Evolutionary conservation across 2,888 invertebrate species (phyloP).

Genomic region (Himalopsyche japonica): DNA sequence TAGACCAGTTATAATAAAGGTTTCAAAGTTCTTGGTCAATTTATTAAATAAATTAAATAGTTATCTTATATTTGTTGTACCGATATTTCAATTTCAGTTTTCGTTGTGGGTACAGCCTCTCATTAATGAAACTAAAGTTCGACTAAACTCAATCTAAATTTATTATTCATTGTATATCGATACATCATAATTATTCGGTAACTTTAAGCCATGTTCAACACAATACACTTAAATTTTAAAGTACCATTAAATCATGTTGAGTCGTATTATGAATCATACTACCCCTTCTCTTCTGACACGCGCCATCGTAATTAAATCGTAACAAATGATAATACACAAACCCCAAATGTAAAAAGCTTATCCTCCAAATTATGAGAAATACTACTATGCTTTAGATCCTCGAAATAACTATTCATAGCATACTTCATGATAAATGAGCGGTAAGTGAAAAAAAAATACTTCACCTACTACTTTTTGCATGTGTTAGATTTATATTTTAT

Average conservation of each 20-base stretch:
- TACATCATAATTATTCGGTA: background rate
- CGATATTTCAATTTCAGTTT: too few species aligned
- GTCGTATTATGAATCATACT: slow-evolving; percentile 2
- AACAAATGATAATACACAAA: slow-evolving; percentile 20
- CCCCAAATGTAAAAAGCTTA: slow-evolving; percentile 18
- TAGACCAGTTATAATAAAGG: too few species aligned
- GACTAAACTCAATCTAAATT: background rate
- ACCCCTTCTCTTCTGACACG: slow-evolving; percentile 6
- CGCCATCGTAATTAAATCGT: slow-evolving; percentile 32
- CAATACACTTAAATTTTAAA: background rate
- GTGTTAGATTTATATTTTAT: too few species aligned
- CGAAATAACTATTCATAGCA: background rate
- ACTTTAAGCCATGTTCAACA: background rate
- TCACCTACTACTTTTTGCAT: too few species aligned
- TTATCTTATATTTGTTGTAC: too few species aligned
- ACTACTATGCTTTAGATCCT: background rate
- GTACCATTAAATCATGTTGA: background rate
- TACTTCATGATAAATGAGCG: background rate
- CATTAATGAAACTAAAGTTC: too few species aligned
- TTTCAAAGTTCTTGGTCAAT: too few species aligned
- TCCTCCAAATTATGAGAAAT: slow-evolving; percentile 13
- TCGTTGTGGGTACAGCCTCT: too few species aligned
- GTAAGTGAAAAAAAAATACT: too few species aligned
- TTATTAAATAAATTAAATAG: too few species aligned
- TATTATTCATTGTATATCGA: background rate